These are phyloP conservation scores for Cochlearius cochlearius DNA, from an alignment of 2,113 vertebrate species.

Conservation along the genomic window DNA sequence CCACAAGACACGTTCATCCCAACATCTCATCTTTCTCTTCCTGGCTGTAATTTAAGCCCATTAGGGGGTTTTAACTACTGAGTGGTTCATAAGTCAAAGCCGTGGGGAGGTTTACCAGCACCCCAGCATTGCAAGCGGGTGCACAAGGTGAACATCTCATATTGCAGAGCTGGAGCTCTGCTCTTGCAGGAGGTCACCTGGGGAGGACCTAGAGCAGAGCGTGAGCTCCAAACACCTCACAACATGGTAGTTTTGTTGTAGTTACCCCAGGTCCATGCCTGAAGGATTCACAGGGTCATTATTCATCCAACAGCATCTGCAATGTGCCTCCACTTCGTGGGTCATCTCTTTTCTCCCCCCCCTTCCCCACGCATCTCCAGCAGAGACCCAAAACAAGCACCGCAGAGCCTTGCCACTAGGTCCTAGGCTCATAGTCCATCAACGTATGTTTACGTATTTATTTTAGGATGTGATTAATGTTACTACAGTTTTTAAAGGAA, in stretches of 20 bases:
- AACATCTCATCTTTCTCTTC: not conserved
- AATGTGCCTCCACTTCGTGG: not conserved
- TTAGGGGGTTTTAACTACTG: not conserved
- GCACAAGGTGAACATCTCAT: not conserved
- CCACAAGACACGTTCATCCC: not conserved
- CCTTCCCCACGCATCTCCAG: not conserved
- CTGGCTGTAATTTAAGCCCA: not conserved
- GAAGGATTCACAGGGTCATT: not conserved
- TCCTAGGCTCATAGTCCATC: not conserved
- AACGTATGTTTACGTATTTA: not conserved
- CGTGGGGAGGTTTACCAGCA: not conserved
- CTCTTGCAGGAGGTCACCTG: not conserved
- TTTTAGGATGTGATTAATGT: not conserved
- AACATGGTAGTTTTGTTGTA: fast-evolving
- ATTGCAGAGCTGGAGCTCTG: not conserved
- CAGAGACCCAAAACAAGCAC: not conserved
- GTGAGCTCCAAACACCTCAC: fast-evolving
- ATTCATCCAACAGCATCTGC: not conserved
- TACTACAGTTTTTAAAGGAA: not conserved
- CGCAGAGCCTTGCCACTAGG: fast-evolving
- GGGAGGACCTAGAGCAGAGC: not conserved
- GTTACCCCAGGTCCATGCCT: not conserved
- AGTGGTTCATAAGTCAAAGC: not conserved
- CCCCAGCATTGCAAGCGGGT: not conserved
- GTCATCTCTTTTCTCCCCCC: not conserved